phyloP scores from a whole-genome alignment of 2,888 invertebrate species.

The Herminia tarsipennalis region DNA sequence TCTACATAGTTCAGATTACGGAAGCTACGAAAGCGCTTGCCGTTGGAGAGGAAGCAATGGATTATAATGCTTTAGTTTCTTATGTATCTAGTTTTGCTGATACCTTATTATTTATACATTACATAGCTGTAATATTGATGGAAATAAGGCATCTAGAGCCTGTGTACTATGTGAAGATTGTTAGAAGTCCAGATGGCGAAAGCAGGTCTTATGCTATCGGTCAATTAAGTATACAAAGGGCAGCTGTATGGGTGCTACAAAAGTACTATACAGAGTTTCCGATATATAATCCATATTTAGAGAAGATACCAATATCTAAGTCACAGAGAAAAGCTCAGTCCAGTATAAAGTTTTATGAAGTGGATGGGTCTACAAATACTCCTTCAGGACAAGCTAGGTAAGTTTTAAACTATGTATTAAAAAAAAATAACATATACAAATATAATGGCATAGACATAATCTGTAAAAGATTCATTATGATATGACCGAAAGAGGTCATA shows the following conservation, averaged over 20 bases:
- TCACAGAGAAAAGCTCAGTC: constrained; percentile 91
- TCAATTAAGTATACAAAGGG: constrained; percentile 96
- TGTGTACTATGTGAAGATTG: constrained; percentile 94
- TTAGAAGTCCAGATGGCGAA: constrained; percentile 98
- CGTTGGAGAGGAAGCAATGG: constrained; percentile 91
- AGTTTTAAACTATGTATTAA: constrained; percentile 25
- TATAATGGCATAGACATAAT: too few relatives aligned
- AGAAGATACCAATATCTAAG: constrained; percentile 94
- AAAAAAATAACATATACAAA: too few relatives aligned
- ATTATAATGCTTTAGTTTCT: constrained; percentile 95
- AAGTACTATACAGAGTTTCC: constrained; percentile 98
- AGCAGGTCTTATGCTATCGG: constrained; percentile 95
- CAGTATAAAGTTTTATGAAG: constrained; percentile 98
- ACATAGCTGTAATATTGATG: constrained; percentile 96
- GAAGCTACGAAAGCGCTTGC: constrained; percentile 92
- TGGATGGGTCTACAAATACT: constrained; percentile 92
- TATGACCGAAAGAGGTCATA: too few relatives aligned
- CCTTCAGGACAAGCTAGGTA: constrained; percentile 89
- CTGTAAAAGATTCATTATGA: too few relatives aligned
- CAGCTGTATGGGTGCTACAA: constrained; percentile 97
- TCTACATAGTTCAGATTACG: constrained; percentile 96
- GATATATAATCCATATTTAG: constrained; percentile 98
- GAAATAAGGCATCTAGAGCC: constrained; percentile 97
- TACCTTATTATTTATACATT: constrained; percentile 97
- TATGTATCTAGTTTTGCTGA: constrained; percentile 97